These are phyloP conservation scores for Lordiphosa fenestrarum DNA, from an alignment of 2,888 invertebrate genomes.

Conservation along the genomic window DNA sequence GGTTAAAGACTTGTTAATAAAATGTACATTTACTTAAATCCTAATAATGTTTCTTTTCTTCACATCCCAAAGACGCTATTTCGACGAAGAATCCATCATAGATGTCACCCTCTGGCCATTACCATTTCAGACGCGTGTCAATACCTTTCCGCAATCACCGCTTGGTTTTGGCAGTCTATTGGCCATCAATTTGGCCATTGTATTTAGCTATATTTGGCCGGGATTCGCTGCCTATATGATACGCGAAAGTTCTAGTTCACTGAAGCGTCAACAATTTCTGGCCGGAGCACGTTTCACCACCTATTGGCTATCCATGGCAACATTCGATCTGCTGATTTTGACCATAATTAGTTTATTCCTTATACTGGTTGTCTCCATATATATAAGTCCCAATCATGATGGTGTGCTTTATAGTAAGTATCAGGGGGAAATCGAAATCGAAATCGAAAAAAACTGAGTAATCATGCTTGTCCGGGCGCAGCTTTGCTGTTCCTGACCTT, in stretches of 20 bases:
- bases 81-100: conserved; percentile 45
- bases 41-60: background rate
- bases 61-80: conserved; percentile 19
- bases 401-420: conserved; percentile 23
- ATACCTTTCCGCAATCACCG: conserved; percentile 30
- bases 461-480: background rate
- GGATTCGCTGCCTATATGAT: conserved; percentile 23
- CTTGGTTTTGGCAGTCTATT: conserved; percentile 39
- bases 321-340: conserved; percentile 29
- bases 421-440: background rate
- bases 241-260: conserved; percentile 19
- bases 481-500: conserved; percentile 23
- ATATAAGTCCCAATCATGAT: conserved; percentile 36
- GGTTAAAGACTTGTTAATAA: no score
- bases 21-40: no score
- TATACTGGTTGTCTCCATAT: conserved; percentile 17
- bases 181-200: conserved; percentile 41
- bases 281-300: conserved; percentile 35
- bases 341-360: conserved; percentile 63
- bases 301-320: conserved; percentile 13
- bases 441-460: background rate
- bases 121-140: conserved; percentile 29
- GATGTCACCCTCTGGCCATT: conserved; percentile 47
- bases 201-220: conserved; percentile 38
- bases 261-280: conserved; percentile 49